Evolutionary conservation across 2,113 vertebrate species (phyloP).

Genomic region (Mesoclemmys tuberculata): DNA sequence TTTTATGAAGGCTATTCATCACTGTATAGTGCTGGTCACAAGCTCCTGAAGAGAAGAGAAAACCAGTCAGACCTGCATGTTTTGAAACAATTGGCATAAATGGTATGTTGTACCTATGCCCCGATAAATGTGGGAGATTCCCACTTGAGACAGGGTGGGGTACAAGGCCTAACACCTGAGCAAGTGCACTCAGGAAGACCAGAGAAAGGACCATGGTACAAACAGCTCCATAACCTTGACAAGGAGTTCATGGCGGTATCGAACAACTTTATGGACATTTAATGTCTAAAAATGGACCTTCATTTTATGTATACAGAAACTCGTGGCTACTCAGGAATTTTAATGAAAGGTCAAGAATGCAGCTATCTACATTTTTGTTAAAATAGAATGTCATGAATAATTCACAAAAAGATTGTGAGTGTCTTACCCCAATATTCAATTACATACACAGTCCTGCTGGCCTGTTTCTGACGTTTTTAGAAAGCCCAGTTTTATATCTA

Average conservation of each 20-base stretch:
- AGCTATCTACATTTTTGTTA: slow-evolving; percentile 8
- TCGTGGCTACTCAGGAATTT: slow-evolving; percentile 19
- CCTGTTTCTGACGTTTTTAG: slow-evolving; percentile 42
- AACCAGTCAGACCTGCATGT: background rate
- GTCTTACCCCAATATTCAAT: background rate
- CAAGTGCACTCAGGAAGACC: background rate
- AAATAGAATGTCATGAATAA: slow-evolving; percentile 29
- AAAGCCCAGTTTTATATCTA: slow-evolving; percentile 8
- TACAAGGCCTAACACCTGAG: background rate
- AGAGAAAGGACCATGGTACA: background rate
- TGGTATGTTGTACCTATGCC: background rate
- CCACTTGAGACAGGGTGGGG: background rate
- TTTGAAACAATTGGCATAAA: slow-evolving; percentile 37
- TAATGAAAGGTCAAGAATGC: slow-evolving; percentile 6
- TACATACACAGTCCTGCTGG: background rate
- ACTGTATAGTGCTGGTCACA: background rate
- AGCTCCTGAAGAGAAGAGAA: background rate
- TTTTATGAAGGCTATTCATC: slow-evolving; percentile 47
- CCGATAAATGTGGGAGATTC: background rate
- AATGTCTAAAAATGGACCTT: slow-evolving; percentile 8
- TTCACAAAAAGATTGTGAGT: slow-evolving; percentile 30
- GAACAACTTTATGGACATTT: background rate
- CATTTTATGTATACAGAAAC: background rate
- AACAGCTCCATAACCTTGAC: background rate
- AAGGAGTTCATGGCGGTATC: background rate